Conservation (phyloP, 2,797 vertebrate genomes). For the Knipowitschia caucasica region DNA sequence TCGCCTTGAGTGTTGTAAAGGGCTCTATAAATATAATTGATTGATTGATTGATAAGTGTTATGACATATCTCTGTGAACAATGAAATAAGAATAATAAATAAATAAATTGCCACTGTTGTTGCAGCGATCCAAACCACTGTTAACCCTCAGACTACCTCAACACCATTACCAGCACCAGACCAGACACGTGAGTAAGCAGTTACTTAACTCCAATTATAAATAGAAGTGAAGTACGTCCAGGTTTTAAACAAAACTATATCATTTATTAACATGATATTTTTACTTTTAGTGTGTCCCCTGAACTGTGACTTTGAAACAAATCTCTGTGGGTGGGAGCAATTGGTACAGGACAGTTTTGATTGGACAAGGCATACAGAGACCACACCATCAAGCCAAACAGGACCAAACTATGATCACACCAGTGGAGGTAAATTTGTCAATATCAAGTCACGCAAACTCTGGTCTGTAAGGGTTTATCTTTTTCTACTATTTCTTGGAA, state of each 20-base stretch:
- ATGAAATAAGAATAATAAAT: too few relatives aligned
- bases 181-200: constrained; percentile 57
- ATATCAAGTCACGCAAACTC: neutral
- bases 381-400: constrained; percentile 67
- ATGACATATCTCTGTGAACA: too few relatives aligned
- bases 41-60: too few relatives aligned
- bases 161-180: constrained; percentile 41
- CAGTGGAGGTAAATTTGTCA: constrained; percentile 69
- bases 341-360: constrained; percentile 75
- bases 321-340: constrained; percentile 78
- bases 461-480: neutral
- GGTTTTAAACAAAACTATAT: neutral
- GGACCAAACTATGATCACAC: constrained; percentile 83
- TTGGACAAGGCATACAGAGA: constrained; percentile 72
- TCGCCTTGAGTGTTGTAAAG: too few relatives aligned
- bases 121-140: constrained; percentile 46
- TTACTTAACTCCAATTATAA: neutral
- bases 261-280: neutral
- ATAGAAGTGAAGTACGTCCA: neutral
- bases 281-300: constrained; percentile 66
- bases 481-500: neutral
- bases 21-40: too few relatives aligned
- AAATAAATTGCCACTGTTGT: constrained; percentile 12
- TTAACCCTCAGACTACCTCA: constrained; percentile 30
- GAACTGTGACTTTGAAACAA: constrained; percentile 75